These are phyloP conservation scores for Serinus canaria DNA, from an alignment of 2,113 vertebrate genomes.

Conservation along the genomic window DNA sequence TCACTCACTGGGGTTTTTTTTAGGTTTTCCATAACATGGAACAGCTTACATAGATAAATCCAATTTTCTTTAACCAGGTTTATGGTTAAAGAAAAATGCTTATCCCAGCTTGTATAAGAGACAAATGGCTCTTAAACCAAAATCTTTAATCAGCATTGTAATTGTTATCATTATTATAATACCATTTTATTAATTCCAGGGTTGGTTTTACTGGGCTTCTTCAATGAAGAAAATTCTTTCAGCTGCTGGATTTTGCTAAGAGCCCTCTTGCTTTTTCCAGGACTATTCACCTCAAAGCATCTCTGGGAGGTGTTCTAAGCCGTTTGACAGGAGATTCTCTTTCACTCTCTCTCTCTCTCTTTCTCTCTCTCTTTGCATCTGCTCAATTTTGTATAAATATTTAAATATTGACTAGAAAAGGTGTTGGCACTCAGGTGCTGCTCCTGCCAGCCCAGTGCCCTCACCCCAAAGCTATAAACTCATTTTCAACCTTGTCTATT, in stretches of 20 bases:
- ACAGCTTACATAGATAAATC: background rate
- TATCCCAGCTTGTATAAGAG: background rate
- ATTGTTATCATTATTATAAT: background rate
- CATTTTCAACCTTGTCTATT: background rate
- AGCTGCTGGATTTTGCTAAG: background rate
- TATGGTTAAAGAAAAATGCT: background rate
- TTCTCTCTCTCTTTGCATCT: background rate
- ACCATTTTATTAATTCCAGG: background rate
- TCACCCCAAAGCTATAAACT: background rate
- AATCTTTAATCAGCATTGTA: background rate
- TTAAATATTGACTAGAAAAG: conserved; percentile 11
- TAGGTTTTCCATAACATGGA: background rate
- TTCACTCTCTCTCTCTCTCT: background rate
- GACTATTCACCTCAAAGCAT: background rate
- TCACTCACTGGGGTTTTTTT: background rate
- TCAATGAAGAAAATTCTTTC: background rate
- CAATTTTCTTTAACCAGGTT: background rate
- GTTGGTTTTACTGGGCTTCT: background rate
- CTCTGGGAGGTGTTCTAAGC: background rate
- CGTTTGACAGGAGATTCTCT: background rate
- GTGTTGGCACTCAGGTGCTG: background rate
- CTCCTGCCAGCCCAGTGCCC: background rate
- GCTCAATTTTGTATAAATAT: conserved; percentile 17
- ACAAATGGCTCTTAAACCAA: background rate
- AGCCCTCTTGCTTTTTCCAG: background rate